These are phyloP conservation scores for Neuroscelio doddi DNA, from an alignment of 2,888 invertebrate genomes.

Conservation along the genomic window DNA sequence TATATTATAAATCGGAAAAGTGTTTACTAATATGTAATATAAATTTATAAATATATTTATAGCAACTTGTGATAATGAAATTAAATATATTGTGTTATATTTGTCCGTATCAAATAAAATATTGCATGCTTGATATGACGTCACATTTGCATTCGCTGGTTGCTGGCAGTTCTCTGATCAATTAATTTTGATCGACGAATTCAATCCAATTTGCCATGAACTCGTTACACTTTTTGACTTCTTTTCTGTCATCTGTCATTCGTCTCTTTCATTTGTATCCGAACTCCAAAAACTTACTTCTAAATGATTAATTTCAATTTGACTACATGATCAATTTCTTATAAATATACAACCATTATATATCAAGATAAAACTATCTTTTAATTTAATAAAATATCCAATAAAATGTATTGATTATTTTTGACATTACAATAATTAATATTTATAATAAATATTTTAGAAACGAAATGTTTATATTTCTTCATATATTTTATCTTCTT, in stretches of 20 bases:
- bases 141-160: background rate
- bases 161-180: background rate
- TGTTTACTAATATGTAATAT: no score
- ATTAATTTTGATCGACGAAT: slow-evolving; percentile 2
- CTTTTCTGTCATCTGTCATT: slow-evolving; percentile 1
- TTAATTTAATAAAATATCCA: no score
- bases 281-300: background rate
- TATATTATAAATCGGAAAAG: no score
- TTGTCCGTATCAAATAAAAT: background rate
- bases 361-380: no score
- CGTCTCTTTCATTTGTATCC: background rate
- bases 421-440: no score
- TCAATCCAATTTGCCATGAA: background rate
- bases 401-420: no score
- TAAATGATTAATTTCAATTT: background rate
- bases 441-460: no score
- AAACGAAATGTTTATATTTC: no score
- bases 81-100: background rate
- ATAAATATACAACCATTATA: background rate
- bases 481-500: no score
- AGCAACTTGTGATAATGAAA: background rate
- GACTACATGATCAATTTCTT: background rate
- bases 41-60: no score
- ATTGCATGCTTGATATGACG: background rate
- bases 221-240: background rate